phyloP scores from a whole-genome alignment of 2,888 invertebrate genomes.

The Morpho helenor region DNA sequence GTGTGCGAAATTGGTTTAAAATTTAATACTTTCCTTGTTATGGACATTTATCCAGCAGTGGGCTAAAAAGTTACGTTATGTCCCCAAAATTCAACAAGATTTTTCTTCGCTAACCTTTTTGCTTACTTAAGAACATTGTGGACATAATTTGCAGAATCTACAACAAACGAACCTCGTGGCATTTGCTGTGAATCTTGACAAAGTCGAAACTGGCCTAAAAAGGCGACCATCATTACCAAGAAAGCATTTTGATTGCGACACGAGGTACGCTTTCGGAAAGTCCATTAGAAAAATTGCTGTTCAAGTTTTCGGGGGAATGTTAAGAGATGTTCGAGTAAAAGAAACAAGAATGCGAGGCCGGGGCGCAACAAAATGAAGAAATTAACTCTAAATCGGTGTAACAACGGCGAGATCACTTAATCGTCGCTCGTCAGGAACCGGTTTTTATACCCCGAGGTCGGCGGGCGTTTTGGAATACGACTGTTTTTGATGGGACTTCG shows the following conservation, averaged over 20 bases:
- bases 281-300: constrained; percentile 69
- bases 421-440: constrained; percentile 52
- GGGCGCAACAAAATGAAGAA: constrained; percentile 67
- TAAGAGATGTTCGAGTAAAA: constrained; percentile 31
- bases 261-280: constrained; percentile 39
- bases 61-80: too few species aligned
- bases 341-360: constrained; percentile 39
- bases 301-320: constrained; percentile 43
- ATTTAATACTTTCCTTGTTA: too few species aligned
- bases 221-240: constrained; percentile 36
- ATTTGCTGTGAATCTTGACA: constrained; percentile 14
- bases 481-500: constrained; percentile 42
- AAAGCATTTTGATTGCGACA: constrained; percentile 41
- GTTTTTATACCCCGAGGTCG: constrained; percentile 48
- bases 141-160: constrained; percentile 8
- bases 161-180: constrained; percentile 12
- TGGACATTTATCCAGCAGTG: too few species aligned
- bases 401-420: constrained; percentile 67
- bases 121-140: constrained; percentile 4
- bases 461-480: constrained; percentile 43
- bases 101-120: background rate
- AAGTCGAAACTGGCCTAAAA: constrained; percentile 18
- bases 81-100: too few species aligned
- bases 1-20: too few species aligned
- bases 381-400: constrained; percentile 69